phyloP scores from a whole-genome alignment of 2,888 invertebrate species.

The Drosophila phalerata region DNA sequence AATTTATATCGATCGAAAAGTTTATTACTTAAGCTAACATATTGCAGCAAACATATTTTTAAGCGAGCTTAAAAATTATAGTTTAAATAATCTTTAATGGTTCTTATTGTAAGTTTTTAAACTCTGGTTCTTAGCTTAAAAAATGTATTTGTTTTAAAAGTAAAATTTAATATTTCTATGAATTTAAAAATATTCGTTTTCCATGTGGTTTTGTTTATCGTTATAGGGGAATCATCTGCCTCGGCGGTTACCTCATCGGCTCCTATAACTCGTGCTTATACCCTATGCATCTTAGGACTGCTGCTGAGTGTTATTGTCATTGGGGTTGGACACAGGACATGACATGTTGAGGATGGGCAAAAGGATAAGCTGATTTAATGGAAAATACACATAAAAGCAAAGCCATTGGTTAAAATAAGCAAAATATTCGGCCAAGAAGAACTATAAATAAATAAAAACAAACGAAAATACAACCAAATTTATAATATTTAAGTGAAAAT shows the following conservation, averaged over 20 bases:
- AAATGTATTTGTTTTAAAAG: too few species aligned
- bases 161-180: too few species aligned
- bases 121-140: too few species aligned
- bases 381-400: conserved; percentile 11
- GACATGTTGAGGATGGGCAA: conserved; percentile 73
- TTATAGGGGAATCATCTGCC: conserved; percentile 84
- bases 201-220: too few species aligned
- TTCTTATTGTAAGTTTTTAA: too few species aligned
- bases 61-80: too few species aligned
- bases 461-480: conserved; percentile 22
- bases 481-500: conserved; percentile 23
- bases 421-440: conserved; percentile 56
- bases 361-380: conserved; percentile 29
- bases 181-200: too few species aligned
- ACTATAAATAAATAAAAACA: conserved; percentile 10
- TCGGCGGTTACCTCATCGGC: conserved; percentile 85
- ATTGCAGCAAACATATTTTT: too few species aligned
- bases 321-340: conserved; percentile 79
- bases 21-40: too few species aligned
- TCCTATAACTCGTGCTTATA: conserved; percentile 80
- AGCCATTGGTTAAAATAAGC: conserved; percentile 35
- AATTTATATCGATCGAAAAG: not conserved
- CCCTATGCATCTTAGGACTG: conserved; percentile 77
- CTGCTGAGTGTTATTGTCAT: conserved; percentile 77
- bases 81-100: too few species aligned